Conservation (phyloP, 2,797 vertebrate species). For the Fistularia tabacaria region DNA sequence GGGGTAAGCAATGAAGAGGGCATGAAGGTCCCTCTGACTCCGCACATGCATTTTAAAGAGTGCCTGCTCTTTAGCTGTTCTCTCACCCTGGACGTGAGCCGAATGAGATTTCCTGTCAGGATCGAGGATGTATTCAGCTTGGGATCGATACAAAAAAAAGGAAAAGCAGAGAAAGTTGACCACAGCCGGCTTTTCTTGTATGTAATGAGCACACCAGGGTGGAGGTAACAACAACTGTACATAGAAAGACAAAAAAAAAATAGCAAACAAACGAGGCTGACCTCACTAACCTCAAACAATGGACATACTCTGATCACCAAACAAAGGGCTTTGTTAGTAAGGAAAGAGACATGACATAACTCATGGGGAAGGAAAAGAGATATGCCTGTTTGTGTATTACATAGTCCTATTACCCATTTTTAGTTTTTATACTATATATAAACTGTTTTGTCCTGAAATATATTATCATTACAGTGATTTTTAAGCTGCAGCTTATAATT, state of each 20-base stretch:
- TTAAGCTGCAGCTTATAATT: too few relatives aligned
- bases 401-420: too few relatives aligned
- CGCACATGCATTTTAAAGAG: slow-evolving; percentile 67
- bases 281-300: slow-evolving; percentile 64
- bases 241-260: slow-evolving; percentile 22
- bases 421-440: too few relatives aligned
- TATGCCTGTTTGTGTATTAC: neutral
- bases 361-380: slow-evolving; percentile 17
- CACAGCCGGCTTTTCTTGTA: slow-evolving; percentile 17
- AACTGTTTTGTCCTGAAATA: too few relatives aligned
- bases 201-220: slow-evolving; percentile 28
- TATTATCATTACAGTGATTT: too few relatives aligned
- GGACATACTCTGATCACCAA: slow-evolving; percentile 37
- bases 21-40: slow-evolving; percentile 39
- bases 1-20: slow-evolving; percentile 26
- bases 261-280: slow-evolving; percentile 54
- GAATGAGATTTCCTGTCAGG: slow-evolving; percentile 44
- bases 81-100: slow-evolving; percentile 49
- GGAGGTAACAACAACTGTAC: slow-evolving; percentile 5
- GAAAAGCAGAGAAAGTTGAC: slow-evolving; percentile 16
- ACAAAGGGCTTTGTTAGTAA: slow-evolving; percentile 65
- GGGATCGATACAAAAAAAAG: slow-evolving; percentile 26
- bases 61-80: slow-evolving; percentile 32
- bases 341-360: slow-evolving; percentile 49
- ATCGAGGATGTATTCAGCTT: slow-evolving; percentile 26